A percentile compares a stretch with the other conserved stretches of the same genome.
phyloP scores from a whole-genome alignment of 2,113 vertebrate genomes.

The Motacilla tschutschensis region DNA sequence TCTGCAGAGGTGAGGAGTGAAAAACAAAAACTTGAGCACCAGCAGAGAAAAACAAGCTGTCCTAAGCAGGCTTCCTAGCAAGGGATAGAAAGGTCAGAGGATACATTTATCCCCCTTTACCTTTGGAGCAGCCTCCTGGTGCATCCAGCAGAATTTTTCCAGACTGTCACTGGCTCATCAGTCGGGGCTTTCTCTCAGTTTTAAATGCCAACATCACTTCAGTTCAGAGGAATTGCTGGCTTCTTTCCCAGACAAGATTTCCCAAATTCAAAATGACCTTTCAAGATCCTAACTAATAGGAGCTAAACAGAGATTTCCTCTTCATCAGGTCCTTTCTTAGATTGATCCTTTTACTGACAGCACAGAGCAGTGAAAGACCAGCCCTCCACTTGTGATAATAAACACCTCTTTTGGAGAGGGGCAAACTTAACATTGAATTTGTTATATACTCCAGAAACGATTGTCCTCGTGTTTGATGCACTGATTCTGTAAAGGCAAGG shows the following conservation, averaged over 20 bases:
- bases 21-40: conserved; percentile 7
- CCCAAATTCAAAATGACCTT: conserved; percentile 56
- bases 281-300: conserved; percentile 40
- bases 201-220: conserved; percentile 46
- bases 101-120: not conserved
- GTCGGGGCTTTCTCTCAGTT: not conserved
- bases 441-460: not conserved
- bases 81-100: conserved; percentile 29
- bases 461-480: not conserved
- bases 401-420: not conserved
- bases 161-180: conserved; percentile 35
- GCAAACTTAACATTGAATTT: not conserved
- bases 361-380: not conserved
- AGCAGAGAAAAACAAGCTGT: conserved; percentile 36
- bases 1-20: not conserved
- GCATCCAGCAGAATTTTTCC: conserved; percentile 42
- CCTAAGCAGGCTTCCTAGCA: not conserved
- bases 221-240: conserved; percentile 38
- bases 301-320: conserved; percentile 52
- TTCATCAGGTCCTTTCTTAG: conserved; percentile 10
- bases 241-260: conserved; percentile 50
- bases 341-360: conserved; percentile 35
- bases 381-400: not conserved
- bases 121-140: not conserved
- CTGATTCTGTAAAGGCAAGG: not conserved